These are phyloP conservation scores for Kryphioiulus occultus DNA, from an alignment of 2,888 invertebrate species.

Conservation along the genomic window DNA sequence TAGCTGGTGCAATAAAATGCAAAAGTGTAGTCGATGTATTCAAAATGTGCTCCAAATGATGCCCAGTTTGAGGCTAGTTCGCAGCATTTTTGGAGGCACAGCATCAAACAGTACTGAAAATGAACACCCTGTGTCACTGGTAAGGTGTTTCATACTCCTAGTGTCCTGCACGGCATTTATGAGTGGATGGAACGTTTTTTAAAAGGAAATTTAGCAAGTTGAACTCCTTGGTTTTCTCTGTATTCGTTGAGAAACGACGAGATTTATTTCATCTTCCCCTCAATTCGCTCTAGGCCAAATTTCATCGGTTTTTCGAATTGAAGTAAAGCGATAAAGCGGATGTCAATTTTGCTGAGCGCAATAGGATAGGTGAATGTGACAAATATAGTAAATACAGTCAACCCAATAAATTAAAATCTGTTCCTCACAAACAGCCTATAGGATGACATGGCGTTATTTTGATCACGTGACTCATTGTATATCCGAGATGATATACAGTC, in stretches of 20 bases:
- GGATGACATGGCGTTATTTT: not conserved
- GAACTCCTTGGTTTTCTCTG: not conserved
- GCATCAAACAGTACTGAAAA: not conserved
- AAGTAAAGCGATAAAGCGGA: not conserved
- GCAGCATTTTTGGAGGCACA: not conserved
- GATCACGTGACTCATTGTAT: not conserved
- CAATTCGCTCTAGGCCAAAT: not conserved
- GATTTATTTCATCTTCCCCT: not conserved
- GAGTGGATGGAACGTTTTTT: not conserved
- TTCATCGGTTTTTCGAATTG: not conserved
- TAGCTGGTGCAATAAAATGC: not conserved
- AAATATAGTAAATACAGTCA: not conserved
- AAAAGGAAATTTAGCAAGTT: not conserved
- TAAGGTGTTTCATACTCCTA: no score
- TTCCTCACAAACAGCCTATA: not conserved
- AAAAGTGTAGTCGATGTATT: not conserved
- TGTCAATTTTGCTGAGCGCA: not conserved
- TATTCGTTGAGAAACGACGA: not conserved
- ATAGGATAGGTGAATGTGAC: not conserved
- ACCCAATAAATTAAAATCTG: not conserved
- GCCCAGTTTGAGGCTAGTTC: not conserved
- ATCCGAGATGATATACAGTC: no score
- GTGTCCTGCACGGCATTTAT: not conserved
- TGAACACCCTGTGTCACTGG: not conserved
- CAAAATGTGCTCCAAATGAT: not conserved